A percentile compares a stretch with the other conserved stretches of the same genome.
Evolutionary conservation across 2,888 invertebrate genomes (phyloP).

Genomic region (Mesopsocus fuscifrons): DNA sequence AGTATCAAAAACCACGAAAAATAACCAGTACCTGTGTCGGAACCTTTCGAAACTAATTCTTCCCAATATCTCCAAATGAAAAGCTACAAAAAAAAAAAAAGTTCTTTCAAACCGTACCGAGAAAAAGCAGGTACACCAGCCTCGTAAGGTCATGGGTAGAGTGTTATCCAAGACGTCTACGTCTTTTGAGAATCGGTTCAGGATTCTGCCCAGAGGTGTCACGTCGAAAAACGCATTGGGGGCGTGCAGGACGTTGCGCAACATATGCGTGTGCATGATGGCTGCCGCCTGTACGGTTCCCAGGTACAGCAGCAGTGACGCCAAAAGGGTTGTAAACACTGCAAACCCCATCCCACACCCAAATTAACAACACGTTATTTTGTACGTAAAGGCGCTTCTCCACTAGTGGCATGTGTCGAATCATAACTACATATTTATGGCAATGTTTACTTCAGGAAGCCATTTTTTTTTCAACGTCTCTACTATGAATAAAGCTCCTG

Average conservation of each 20-base stretch:
- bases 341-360: too few species aligned
- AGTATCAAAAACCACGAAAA: too few species aligned
- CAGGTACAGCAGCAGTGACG: constrained; percentile 2
- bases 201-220: constrained; percentile 57
- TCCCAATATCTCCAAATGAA: constrained; percentile 12
- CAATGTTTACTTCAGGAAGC: too few species aligned
- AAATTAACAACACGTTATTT: too few species aligned
- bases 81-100: constrained; percentile 10
- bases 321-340: neutral
- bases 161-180: constrained; percentile 50
- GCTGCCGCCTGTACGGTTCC: neutral
- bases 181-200: constrained; percentile 62
- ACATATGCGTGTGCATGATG: constrained; percentile 39
- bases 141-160: constrained; percentile 49
- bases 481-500: too few species aligned
- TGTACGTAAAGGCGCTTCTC: too few species aligned
- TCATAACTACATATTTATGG: too few species aligned
- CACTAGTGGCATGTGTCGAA: too few species aligned
- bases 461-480: too few species aligned
- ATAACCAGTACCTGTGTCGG: too few species aligned
- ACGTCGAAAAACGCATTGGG: constrained; percentile 61
- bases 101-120: constrained; percentile 9
- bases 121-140: constrained; percentile 42
- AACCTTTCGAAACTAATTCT: too few species aligned
- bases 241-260: constrained; percentile 42